A percentile compares a stretch with the other conserved stretches of the same genome.
These are phyloP conservation scores for Peromyscus eremicus DNA, from an alignment of 2,797 vertebrate species.

Conservation along the genomic window DNA sequence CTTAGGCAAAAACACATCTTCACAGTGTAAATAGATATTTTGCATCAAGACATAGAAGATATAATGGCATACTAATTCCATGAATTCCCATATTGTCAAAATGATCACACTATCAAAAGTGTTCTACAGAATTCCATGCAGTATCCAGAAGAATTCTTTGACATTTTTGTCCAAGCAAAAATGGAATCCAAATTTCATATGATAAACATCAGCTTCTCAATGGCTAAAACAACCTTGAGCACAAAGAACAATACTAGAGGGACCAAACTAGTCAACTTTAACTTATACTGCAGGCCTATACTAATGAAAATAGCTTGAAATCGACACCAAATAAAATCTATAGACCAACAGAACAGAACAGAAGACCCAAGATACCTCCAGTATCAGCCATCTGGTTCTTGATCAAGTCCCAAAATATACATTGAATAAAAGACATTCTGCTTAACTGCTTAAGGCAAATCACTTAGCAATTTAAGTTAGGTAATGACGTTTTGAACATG, in stretches of 20 bases:
- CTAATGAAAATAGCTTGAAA: not conserved
- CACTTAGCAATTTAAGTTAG: not conserved
- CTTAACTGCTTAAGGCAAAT: not conserved
- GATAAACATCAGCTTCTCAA: not conserved
- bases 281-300: not conserved
- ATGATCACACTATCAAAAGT: not conserved
- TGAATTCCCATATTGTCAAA: no score
- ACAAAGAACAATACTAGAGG: no score
- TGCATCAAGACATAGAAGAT: no score
- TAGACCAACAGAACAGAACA: not conserved
- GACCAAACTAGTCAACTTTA: not conserved
- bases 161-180: not conserved
- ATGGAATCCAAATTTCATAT: not conserved
- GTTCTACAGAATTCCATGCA: not conserved
- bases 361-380: not conserved
- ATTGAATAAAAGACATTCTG: not conserved
- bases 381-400: not conserved
- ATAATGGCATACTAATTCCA: not conserved
- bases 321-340: not conserved
- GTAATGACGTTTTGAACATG: not conserved
- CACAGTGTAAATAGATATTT: no score
- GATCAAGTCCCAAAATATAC: not conserved
- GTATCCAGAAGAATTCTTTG: not conserved
- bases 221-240: not conserved
- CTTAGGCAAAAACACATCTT: no score